phyloP scores from a whole-genome alignment of 2,113 vertebrate species.

The Castor canadensis region DNA sequence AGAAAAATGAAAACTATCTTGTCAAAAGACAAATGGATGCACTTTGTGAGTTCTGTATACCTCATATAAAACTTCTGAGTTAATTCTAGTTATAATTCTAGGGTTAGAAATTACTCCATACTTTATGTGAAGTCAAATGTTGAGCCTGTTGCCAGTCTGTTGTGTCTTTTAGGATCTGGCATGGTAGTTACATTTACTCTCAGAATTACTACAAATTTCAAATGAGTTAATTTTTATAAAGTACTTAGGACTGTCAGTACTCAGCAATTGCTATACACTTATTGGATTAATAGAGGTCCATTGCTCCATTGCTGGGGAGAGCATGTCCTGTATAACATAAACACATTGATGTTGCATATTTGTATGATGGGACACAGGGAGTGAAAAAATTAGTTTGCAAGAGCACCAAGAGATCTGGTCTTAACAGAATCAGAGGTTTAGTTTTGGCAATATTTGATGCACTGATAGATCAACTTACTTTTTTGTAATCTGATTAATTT shows the following conservation, averaged over 20 bases:
- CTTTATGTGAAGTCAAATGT: not conserved
- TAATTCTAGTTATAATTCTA: not conserved
- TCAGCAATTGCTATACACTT: not conserved
- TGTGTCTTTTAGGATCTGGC: not conserved
- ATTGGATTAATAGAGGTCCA: not conserved
- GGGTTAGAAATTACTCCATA: not conserved
- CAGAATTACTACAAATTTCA: not conserved
- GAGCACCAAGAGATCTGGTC: not conserved
- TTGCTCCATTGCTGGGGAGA: not conserved
- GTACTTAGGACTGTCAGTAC: not conserved
- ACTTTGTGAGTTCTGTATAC: not conserved
- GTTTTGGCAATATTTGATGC: not conserved
- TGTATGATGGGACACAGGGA: not conserved
- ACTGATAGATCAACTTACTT: not conserved
- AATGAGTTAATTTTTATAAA: not conserved
- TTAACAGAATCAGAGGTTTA: not conserved
- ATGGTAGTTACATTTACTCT: not conserved
- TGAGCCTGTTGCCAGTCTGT: not conserved
- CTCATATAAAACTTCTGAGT: not conserved
- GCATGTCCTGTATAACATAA: not conserved
- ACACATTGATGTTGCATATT: not conserved
- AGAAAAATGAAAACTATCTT: not conserved
- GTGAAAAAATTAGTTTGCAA: not conserved
- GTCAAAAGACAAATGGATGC: not conserved
- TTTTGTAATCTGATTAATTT: slow-evolving; percentile 12